A percentile compares a stretch with the other conserved stretches of the same genome.
Conservation (phyloP, 64 coral and sea anemone genomes). For the Montipora sp. region DNA sequence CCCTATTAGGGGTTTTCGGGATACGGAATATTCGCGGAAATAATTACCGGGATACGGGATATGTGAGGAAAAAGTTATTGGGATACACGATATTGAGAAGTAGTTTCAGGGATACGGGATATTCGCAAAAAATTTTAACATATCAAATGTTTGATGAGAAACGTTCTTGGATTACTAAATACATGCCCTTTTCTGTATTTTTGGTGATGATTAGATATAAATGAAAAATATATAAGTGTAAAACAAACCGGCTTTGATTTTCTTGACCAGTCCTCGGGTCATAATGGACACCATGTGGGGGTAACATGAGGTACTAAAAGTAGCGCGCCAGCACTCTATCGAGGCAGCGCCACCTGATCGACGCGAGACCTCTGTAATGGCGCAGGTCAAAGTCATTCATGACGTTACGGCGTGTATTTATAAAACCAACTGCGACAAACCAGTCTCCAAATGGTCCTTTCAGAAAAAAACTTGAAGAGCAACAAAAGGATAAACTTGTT, state of each 20-base stretch:
- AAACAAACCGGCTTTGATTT: constrained; percentile 40
- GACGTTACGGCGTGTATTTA: too few species aligned
- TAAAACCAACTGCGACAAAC: too few species aligned
- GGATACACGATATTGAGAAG: constrained; percentile 20
- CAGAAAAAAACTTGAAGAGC: too few species aligned
- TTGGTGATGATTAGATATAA: constrained; percentile 8
- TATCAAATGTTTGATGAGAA: constrained; percentile 28
- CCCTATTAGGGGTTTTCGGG: constrained; percentile 14
- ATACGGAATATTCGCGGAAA: constrained; percentile 31
- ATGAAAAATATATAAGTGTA: constrained; percentile 43
- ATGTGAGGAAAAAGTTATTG: constrained; percentile 21
- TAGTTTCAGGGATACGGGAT: constrained; percentile 39
- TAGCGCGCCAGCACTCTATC: constrained; percentile 32
- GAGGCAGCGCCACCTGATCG: not conserved
- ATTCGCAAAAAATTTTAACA: constrained; percentile 39
- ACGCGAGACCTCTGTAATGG: too few species aligned
- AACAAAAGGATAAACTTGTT: too few species aligned
- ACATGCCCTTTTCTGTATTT: constrained; percentile 22
- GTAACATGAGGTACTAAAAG: constrained; percentile 19
- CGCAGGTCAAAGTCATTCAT: too few species aligned
- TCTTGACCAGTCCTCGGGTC: constrained; percentile 31
- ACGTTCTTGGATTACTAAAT: constrained; percentile 25
- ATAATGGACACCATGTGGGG: constrained; percentile 31
- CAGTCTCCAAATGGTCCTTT: too few species aligned
- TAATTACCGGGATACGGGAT: constrained; percentile 12